phyloP scores from a whole-genome alignment of 2,113 vertebrate genomes.

The Rhinolophus ferrumequinum region DNA sequence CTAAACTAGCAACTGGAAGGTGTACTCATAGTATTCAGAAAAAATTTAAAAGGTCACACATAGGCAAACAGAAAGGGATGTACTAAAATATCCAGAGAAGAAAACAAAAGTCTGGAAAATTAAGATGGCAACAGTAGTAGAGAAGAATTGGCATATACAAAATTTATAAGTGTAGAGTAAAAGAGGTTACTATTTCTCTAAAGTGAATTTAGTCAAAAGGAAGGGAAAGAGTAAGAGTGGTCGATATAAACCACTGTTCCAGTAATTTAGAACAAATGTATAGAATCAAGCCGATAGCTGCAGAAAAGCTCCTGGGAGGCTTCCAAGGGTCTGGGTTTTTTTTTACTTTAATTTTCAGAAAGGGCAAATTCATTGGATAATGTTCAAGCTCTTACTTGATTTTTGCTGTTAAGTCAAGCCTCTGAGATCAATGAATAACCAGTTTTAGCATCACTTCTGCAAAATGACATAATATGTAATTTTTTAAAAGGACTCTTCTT shows the following conservation, averaged over 20 bases:
- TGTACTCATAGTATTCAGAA: not conserved
- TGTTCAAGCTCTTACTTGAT: not conserved
- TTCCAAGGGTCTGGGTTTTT: not conserved
- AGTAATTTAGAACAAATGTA: conserved; percentile 33
- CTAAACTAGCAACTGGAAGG: not conserved
- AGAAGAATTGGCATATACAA: not conserved
- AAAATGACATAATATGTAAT: not conserved
- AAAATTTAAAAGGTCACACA: not conserved
- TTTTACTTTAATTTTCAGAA: conserved; percentile 15
- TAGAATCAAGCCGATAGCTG: not conserved
- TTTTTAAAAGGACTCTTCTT: not conserved
- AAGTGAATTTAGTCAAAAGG: conserved; percentile 28
- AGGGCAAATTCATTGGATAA: not conserved
- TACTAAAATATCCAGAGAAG: not conserved
- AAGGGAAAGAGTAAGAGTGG: not conserved
- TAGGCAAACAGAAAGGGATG: not conserved
- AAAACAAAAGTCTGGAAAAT: conserved; percentile 19
- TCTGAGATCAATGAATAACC: not conserved
- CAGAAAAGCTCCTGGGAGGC: not conserved
- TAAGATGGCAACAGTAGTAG: not conserved
- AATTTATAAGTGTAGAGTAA: not conserved
- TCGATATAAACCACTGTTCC: not conserved
- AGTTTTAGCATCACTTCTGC: not conserved
- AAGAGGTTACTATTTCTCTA: not conserved
- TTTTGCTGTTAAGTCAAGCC: not conserved